Evolutionary conservation across 2,888 invertebrate species (phyloP), one percentile per base, ranked within the genome.

Genomic region (Helicoverpa assulta): DNA sequence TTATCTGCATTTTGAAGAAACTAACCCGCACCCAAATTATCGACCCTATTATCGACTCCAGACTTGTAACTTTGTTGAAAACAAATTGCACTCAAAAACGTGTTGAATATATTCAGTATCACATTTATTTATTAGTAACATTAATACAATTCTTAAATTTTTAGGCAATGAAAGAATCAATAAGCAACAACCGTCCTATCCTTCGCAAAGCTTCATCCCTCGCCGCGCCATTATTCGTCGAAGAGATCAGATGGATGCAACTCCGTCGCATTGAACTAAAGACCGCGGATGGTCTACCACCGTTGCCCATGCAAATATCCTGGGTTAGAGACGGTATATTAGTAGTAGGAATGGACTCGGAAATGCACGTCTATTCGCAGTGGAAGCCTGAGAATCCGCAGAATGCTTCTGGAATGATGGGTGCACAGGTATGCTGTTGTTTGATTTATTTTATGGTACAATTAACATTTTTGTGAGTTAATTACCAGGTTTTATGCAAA

Each of bases 281-380:
- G 76, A 99, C 99, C 0, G 99, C 99, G 0, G 99, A 99, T 88
- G 99, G 99, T 0, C 93, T 99, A 51, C 99, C 99, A 0, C 99
- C 99, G 0, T 93, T 99, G 58, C 99, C 99, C 0, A 99, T 99
- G 98, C 99, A 99, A 91, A 98, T 99, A 85, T 99, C 99, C 2
- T 99, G 99, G 99, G 99, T 99, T 0, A 96, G 99, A 29, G 99
- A 99, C 88, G 99, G 99, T 0, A 99, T 99, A 79, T 95, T 99
- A 1, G 99, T 99, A 0, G 99, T 99, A 1, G 99, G 99, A 2
- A 99, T 99, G 99, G 99, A 99, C 90, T 99, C 99, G 3, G 99
- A 99, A 92, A 99, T 99, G 99, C 99, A 99, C 88, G 99, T 99
- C 0, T 99, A 99, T 90, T 99, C 99, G 0, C 99, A 99, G 88